phyloP scores from a whole-genome alignment of 2,797 vertebrate species.

The Rhincodon typus region DNA sequence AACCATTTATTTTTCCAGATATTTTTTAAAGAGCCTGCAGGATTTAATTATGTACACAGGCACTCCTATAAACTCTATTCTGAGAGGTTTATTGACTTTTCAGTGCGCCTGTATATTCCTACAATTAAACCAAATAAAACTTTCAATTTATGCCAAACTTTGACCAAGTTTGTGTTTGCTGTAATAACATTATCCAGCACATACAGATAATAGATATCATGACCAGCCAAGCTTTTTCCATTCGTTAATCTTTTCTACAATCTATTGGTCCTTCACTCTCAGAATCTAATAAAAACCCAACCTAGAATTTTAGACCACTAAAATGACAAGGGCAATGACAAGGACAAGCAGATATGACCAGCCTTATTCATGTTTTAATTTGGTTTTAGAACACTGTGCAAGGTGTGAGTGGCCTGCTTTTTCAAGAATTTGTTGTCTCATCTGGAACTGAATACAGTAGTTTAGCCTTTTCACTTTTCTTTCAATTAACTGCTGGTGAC shows the following conservation, averaged over 20 bases:
- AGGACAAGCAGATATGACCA: slow-evolving; percentile 49
- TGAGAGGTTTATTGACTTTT: slow-evolving; percentile 94
- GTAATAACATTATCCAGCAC: slow-evolving; percentile 72
- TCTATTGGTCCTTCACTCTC: slow-evolving; percentile 44
- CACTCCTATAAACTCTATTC: slow-evolving; percentile 97
- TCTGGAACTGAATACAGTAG: background rate
- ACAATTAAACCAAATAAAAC: slow-evolving; percentile 81
- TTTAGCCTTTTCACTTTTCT: background rate
- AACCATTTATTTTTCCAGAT: slow-evolving; percentile 89
- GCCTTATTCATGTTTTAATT: slow-evolving; percentile 66
- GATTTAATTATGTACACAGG: slow-evolving; percentile 98
- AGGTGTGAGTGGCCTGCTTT: background rate
- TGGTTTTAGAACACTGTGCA: slow-evolving; percentile 61
- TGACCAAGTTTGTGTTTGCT: slow-evolving; percentile 59
- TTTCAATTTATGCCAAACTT: slow-evolving; percentile 77
- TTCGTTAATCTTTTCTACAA: slow-evolving; percentile 43
- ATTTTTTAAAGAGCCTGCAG: slow-evolving; percentile 81
- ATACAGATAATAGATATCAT: slow-evolving; percentile 63
- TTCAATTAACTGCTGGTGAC: background rate
- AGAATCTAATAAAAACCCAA: slow-evolving; percentile 45
- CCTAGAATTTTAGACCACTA: slow-evolving; percentile 47
- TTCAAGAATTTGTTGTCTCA: background rate
- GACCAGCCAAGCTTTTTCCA: slow-evolving; percentile 53
- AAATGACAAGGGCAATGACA: slow-evolving; percentile 44
- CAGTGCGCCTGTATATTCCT: slow-evolving; percentile 74